Base-by-base conservation (phyloP, 2,888 invertebrate species). In the Protonemura montana region DNA sequence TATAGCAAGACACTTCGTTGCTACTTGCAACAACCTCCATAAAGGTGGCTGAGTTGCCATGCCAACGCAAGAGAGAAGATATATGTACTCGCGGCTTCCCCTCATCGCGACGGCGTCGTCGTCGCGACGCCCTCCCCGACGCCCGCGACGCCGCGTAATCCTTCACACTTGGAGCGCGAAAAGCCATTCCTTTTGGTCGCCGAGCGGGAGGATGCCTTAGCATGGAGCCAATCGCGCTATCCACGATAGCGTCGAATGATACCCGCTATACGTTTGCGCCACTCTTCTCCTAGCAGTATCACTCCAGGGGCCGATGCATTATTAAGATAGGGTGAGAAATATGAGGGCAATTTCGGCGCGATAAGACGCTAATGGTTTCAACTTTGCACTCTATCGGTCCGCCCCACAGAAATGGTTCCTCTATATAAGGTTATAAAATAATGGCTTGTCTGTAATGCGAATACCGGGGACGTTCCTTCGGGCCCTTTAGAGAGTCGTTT, bases 351-450 rank as follows among this genome's bases (percentile, higher is more conserved):
- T 92, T 92, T 90, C 90, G 90, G 81, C 89, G 90, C 92, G 93
- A 92, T 92, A 92, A 92, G 92, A 92, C 92, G 92, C 91, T 93
- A 93, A 93, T 93, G 92, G 92, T 91, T 92, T 92, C 93, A 93
- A 93, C 92, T 93, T 93, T 92, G 92, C 93, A 93, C 93, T 92
- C 93, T 92, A 92, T 93, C 92, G 91, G 90, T 86, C 87, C 88
- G 88, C 84, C 89, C 88, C 89, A 27, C 89, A 83, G 87, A 88
- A 88, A 87, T 87, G 87, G 86, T 59, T 59, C 59, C 59, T 41
- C 41, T 59, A 59, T 59, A 59, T 59, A 59, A 10, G 59, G n/a
- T 87, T 86, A 87, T 88, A 87, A 88, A 88, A 88, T 88, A 88
- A 87, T 88, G 88, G 86, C 29, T 78, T 86, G n/a, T 26, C 81